phyloP scores from a whole-genome alignment of 2,888 invertebrate genomes.

The Melanostoma scalare region DNA sequence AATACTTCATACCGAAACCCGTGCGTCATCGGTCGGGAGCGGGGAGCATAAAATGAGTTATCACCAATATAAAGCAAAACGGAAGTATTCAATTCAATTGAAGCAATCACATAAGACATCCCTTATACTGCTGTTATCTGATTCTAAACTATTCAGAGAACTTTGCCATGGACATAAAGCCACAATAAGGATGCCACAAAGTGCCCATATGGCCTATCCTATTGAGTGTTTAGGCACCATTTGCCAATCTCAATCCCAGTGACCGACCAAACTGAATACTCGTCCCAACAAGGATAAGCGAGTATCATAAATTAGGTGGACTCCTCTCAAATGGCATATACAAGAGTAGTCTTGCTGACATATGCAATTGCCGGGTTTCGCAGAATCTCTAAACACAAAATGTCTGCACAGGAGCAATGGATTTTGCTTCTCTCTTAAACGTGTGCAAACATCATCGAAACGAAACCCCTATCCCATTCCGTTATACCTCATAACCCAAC shows the following conservation, averaged over 20 bases:
- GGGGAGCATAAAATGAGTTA: constrained; percentile 59
- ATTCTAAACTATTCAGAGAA: constrained; percentile 56
- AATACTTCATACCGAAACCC: too few relatives aligned
- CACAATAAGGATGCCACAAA: constrained; percentile 70
- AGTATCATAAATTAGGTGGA: constrained; percentile 70
- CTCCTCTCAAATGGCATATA: constrained; percentile 21
- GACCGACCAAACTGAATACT: constrained; percentile 34
- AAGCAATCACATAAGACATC: constrained; percentile 63
- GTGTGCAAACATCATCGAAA: constrained; percentile 37
- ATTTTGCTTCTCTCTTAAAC: constrained; percentile 5
- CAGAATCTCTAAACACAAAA: constrained; percentile 38
- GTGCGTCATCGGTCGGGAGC: too few relatives aligned
- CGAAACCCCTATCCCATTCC: not conserved
- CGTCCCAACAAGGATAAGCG: constrained; percentile 50
- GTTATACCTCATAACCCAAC: not conserved
- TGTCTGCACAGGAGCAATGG: constrained; percentile 23
- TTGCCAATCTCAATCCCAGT: constrained; percentile 34
- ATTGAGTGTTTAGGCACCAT: constrained; percentile 60
- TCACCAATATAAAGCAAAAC: constrained; percentile 63
- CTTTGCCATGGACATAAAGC: constrained; percentile 48
- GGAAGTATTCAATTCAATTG: constrained; percentile 63
- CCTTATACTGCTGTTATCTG: constrained; percentile 62
- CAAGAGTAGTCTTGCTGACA: constrained; percentile 61
- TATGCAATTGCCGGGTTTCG: constrained; percentile 57
- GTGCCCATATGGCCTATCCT: constrained; percentile 59